Conservation (phyloP, 2,113 vertebrate genomes). For the Nicator chloris region DNA sequence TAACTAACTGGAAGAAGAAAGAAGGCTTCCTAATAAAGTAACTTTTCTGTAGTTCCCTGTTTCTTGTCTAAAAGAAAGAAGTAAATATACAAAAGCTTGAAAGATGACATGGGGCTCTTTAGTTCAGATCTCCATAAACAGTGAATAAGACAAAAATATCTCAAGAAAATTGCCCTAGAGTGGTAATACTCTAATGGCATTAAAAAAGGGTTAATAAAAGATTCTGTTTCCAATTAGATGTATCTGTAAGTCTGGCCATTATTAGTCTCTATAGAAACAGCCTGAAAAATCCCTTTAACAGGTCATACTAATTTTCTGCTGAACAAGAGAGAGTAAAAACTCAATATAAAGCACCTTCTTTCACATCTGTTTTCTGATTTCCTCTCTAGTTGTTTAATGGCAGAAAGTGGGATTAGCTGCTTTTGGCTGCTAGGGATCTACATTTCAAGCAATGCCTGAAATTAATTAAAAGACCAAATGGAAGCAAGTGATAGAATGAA, state of each 20-base stretch:
- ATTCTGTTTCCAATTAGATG: conserved; percentile 41
- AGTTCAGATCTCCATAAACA: background rate
- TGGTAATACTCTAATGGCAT: background rate
- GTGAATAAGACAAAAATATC: conserved; percentile 1
- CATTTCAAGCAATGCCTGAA: conserved; percentile 52
- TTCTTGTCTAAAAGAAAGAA: conserved; percentile 5
- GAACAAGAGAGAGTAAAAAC: conserved; percentile 70
- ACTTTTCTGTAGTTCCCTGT: background rate
- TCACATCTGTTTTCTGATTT: conserved; percentile 59
- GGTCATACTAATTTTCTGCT: conserved; percentile 67
- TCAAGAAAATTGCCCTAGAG: background rate
- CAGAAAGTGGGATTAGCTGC: conserved; percentile 66
- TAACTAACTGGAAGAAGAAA: background rate
- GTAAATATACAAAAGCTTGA: background rate
- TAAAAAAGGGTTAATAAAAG: conserved; percentile 36
- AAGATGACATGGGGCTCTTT: background rate
- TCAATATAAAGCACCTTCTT: conserved; percentile 63
- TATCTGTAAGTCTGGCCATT: conserved; percentile 34
- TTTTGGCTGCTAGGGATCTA: conserved; percentile 45
- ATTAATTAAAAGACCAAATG: conserved; percentile 75
- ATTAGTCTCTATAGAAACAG: conserved; percentile 65
- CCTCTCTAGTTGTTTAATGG: conserved; percentile 65
- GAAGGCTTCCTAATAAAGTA: background rate
- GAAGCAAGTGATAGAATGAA: conserved; percentile 61
- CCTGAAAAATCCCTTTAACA: conserved; percentile 59